Evolutionary conservation across 2,113 vertebrate species (phyloP).

Genomic region (Euleptes europaea): DNA sequence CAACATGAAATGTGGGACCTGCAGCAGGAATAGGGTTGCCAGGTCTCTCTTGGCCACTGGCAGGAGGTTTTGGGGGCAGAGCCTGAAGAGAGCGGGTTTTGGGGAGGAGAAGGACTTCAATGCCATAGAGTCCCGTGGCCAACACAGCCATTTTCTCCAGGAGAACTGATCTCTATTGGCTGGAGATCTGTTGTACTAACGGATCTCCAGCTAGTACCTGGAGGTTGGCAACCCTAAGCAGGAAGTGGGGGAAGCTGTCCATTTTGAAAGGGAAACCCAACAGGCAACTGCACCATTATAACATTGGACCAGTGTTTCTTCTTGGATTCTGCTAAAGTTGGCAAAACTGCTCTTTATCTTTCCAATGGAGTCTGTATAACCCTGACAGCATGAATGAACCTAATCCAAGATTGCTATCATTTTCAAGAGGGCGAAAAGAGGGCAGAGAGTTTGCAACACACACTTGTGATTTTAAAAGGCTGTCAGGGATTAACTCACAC

Average conservation of each 20-base stretch:
- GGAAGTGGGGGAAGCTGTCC: constrained; percentile 19
- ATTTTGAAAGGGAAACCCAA: background rate
- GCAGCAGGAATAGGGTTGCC: rapidly evolving
- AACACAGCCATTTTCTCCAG: too few relatives aligned
- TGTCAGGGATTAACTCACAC: constrained; percentile 35
- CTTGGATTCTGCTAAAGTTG: constrained; percentile 30
- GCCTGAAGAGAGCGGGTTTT: too few relatives aligned
- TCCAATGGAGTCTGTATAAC: constrained; percentile 7
- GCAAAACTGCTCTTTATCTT: constrained; percentile 1
- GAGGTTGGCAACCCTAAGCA: background rate
- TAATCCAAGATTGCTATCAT: constrained; percentile 19
- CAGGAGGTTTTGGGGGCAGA: too few relatives aligned
- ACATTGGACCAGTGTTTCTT: constrained; percentile 16
- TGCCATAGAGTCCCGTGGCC: too few relatives aligned
- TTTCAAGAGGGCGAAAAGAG: constrained; percentile 39
- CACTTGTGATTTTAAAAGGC: constrained; percentile 29
- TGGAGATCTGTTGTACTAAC: too few relatives aligned
- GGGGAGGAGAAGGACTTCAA: too few relatives aligned
- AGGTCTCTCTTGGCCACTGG: too few relatives aligned
- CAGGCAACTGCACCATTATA: background rate
- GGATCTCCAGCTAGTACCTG: too few relatives aligned
- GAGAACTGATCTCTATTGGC: too few relatives aligned
- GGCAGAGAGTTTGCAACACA: constrained; percentile 24
- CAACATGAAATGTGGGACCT: background rate
- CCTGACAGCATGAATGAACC: constrained; percentile 37